Evolutionary conservation across 2,113 vertebrate genomes (phyloP).

Genomic region (Speoplatyrhinus poulsoni): DNA sequence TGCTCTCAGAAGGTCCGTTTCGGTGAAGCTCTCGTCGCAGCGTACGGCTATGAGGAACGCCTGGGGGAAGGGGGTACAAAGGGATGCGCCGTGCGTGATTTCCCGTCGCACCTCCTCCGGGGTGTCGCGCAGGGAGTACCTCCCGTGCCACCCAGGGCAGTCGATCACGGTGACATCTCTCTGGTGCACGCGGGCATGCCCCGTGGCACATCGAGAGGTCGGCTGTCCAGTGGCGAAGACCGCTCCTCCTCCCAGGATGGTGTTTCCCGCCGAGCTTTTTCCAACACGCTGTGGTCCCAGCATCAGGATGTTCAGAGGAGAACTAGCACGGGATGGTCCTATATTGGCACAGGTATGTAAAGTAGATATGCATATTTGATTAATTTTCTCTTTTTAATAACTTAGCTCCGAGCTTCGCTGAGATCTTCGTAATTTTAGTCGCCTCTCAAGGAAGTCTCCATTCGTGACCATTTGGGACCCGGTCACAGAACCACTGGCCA

Average conservation of each 20-base stretch:
- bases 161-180: constrained; percentile 36
- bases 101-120: constrained; percentile 24
- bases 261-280: constrained; percentile 45
- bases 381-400: no score
- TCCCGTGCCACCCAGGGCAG: constrained; percentile 54
- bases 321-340: constrained; percentile 12
- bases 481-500: no score
- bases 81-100: constrained; percentile 23
- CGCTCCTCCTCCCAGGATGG: constrained; percentile 19
- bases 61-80: constrained; percentile 10
- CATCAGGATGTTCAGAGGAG: constrained; percentile 24
- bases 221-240: constrained; percentile 20
- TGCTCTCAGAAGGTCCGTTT: constrained; percentile 26
- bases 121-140: constrained; percentile 39
- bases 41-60: constrained; percentile 47
- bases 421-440: no score
- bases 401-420: no score
- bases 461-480: no score
- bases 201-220: constrained; percentile 1
- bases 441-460: no score
- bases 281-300: constrained; percentile 46
- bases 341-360: not conserved
- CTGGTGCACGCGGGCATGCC: not conserved
- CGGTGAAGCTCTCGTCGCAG: constrained; percentile 47
- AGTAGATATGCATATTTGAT: no score